Evolutionary conservation across 1,140 invertebrate genomes (phyloP).

Genomic region (Tribolium castaneum): DNA sequence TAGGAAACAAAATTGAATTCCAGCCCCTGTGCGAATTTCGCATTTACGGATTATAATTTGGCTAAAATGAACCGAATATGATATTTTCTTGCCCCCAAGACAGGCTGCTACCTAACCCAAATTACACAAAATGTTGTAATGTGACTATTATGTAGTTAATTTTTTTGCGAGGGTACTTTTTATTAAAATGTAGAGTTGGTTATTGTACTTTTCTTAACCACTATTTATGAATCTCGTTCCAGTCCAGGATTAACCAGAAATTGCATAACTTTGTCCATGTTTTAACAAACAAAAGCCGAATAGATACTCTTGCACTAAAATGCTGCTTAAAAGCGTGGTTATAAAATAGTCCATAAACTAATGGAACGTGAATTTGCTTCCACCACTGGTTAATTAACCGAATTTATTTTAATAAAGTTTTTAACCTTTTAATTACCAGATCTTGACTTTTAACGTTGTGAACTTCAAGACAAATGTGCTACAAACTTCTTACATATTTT

Average conservation of each 20-base stretch:
- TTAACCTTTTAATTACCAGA: not conserved
- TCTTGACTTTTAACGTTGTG: not conserved
- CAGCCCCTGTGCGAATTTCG: too few relatives aligned
- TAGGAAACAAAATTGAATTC: too few relatives aligned
- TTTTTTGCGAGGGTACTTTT: not conserved
- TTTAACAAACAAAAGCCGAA: not conserved
- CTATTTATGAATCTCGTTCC: not conserved
- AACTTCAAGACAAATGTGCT: not conserved
- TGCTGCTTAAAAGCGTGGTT: not conserved
- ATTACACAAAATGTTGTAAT: too few relatives aligned
- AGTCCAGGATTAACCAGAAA: not conserved
- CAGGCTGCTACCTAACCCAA: too few relatives aligned
- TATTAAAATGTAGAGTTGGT: not conserved
- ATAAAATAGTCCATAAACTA: not conserved
- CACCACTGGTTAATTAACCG: not conserved
- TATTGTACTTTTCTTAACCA: not conserved
- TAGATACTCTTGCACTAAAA: not conserved
- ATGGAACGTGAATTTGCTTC: not conserved
- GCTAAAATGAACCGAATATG: too few relatives aligned
- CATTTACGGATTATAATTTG: too few relatives aligned
- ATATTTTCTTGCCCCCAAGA: too few relatives aligned
- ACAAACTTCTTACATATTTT: constrained; percentile 1
- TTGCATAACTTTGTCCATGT: not conserved
- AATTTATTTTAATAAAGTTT: not conserved
- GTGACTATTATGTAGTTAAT: too few relatives aligned